phyloP scores from a whole-genome alignment of 2,113 vertebrate species.

The Cinclus cinclus region DNA sequence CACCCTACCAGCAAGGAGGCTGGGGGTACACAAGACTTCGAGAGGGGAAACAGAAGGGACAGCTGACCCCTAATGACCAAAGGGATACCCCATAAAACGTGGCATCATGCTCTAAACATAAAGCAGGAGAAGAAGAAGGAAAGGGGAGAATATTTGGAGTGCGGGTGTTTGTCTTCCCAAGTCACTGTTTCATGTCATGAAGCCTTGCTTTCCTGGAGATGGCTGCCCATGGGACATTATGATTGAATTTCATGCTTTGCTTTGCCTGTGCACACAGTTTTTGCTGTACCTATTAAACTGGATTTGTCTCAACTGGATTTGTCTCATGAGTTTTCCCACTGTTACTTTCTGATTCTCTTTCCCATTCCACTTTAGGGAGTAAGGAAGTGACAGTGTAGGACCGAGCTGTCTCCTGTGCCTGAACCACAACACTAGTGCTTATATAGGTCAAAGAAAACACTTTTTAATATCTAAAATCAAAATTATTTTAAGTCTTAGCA shows the following conservation, averaged over 20 bases:
- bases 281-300: neutral
- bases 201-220: neutral
- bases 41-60: neutral
- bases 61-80: neutral
- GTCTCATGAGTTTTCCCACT: neutral
- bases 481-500: neutral
- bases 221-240: fast-evolving
- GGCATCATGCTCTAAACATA: neutral
- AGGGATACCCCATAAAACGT: neutral
- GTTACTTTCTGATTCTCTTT: neutral
- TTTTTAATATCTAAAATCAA: neutral
- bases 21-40: neutral
- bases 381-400: fast-evolving
- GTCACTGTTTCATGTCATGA: fast-evolving
- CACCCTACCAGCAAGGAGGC: fast-evolving
- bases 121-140: neutral
- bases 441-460: neutral
- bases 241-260: neutral
- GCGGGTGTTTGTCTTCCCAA: neutral
- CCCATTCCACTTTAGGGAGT: neutral
- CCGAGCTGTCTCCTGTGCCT: neutral
- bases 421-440: neutral
- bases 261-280: neutral
- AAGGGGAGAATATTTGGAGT: fast-evolving
- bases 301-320: neutral